Evolutionary conservation across 1,140 invertebrate genomes (phyloP).

Genomic region (Drosophila seguyi): DNA sequence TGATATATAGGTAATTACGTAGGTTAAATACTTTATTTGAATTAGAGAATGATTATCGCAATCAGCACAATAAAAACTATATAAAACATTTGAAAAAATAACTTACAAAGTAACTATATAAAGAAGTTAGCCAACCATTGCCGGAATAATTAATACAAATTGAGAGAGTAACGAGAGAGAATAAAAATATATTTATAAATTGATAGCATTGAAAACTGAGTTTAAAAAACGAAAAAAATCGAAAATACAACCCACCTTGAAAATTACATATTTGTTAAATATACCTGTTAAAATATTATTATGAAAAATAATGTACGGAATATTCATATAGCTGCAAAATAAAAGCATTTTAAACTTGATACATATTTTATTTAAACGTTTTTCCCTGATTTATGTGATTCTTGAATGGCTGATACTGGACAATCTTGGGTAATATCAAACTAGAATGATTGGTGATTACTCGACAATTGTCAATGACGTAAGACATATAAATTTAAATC

Average conservation of each 20-base stretch:
- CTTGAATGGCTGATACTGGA: not conserved
- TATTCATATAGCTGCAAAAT: conserved; percentile 77
- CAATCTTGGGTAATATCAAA: not conserved
- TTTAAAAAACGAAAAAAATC: conserved; percentile 80
- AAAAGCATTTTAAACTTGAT: conserved; percentile 67
- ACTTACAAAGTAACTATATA: conserved; percentile 54
- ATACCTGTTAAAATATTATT: conserved; percentile 79
- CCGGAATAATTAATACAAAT: conserved; percentile 57
- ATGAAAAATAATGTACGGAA: conserved; percentile 69
- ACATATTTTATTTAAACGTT: not conserved
- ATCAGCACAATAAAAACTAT: conserved; percentile 39
- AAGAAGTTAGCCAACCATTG: conserved; percentile 79
- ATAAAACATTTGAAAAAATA: conserved; percentile 25
- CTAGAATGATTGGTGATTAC: not conserved
- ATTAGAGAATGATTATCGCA: conserved; percentile 52
- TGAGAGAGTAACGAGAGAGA: conserved; percentile 13
- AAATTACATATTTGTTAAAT: conserved; percentile 83
- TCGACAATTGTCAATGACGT: too few relatives aligned
- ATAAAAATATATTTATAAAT: conserved; percentile 60
- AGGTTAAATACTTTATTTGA: conserved; percentile 43
- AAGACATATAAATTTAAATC: too few relatives aligned
- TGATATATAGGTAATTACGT: conserved; percentile 42
- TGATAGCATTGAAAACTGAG: conserved; percentile 72
- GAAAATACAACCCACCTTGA: conserved; percentile 84
- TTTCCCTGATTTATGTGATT: not conserved